phyloP scores from a whole-genome alignment of 2,113 vertebrate species.

The Zosterops japonicus region DNA sequence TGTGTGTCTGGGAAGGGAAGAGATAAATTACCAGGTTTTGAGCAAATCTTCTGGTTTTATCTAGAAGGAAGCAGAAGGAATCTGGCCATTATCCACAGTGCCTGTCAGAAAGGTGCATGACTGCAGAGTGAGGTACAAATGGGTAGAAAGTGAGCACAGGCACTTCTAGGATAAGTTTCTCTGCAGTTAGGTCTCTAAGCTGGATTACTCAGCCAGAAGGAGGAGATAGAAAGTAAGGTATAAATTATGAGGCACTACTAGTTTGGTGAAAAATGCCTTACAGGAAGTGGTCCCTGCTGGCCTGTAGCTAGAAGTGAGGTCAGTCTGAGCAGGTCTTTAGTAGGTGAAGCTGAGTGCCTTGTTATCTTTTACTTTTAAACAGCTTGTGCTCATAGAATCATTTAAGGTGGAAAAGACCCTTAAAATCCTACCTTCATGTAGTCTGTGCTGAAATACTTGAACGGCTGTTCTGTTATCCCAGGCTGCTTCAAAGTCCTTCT shows the following conservation, averaged over 20 bases:
- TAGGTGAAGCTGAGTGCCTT: not conserved
- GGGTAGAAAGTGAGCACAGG: not conserved
- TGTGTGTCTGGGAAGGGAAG: not conserved
- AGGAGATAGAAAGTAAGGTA: not conserved
- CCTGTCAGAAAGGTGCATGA: not conserved
- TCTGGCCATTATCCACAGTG: not conserved
- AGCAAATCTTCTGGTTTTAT: not conserved
- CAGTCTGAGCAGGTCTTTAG: not conserved
- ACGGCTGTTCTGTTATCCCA: not conserved
- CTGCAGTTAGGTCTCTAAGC: not conserved
- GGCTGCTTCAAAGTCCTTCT: not conserved
- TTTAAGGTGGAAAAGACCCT: not conserved
- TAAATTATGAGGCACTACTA: not conserved
- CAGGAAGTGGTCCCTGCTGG: not conserved
- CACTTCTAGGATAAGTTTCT: not conserved
- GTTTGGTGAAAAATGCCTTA: not conserved
- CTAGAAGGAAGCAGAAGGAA: not conserved
- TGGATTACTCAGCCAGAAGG: not conserved
- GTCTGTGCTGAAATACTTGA: not conserved
- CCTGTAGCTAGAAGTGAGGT: not conserved
- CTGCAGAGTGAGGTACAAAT: not conserved
- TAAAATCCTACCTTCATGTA: not conserved
- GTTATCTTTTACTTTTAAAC: not conserved
- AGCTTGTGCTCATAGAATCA: not conserved
- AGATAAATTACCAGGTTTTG: not conserved